These are phyloP conservation scores for Cyprinodon brontotheroides DNA, from an alignment of 2,113 vertebrate genomes.

Conservation along the genomic window DNA sequence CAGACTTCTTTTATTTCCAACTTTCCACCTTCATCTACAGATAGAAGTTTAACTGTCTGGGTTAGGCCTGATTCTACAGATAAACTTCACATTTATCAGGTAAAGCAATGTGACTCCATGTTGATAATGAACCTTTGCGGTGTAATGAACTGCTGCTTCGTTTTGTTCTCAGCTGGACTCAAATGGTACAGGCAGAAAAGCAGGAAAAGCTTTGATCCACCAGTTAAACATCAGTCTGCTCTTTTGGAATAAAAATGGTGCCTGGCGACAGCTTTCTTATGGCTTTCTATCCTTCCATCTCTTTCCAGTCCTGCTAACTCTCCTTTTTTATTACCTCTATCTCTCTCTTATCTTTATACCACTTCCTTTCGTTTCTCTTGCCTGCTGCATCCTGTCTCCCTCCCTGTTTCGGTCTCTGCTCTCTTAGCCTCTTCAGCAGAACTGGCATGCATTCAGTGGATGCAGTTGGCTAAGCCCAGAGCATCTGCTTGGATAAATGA, in stretches of 20 bases:
- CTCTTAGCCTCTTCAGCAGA: constrained; percentile 34
- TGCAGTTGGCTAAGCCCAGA: constrained; percentile 63
- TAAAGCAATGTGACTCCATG: too few species aligned
- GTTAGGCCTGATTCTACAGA: too few species aligned
- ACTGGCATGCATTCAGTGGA: constrained; percentile 57
- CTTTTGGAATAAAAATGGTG: constrained; percentile 59
- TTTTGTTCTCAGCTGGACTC: too few species aligned
- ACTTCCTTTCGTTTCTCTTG: background rate
- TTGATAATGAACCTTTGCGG: too few species aligned
- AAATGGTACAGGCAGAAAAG: too few species aligned
- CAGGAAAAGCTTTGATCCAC: too few species aligned
- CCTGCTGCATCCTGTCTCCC: constrained; percentile 48
- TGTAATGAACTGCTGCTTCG: too few species aligned
- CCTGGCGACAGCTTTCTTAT: constrained; percentile 36
- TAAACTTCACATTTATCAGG: too few species aligned
- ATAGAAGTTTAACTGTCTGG: too few species aligned
- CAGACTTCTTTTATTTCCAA: too few species aligned
- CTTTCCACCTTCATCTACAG: too few species aligned
- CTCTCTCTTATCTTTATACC: background rate
- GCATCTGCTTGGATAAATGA: constrained; percentile 68
- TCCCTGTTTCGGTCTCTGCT: constrained; percentile 30
- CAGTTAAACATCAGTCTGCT: background rate
- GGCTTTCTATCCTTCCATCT: constrained; percentile 52
- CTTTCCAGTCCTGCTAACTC: constrained; percentile 13
- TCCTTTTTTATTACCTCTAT: constrained; percentile 26